Evolutionary conservation across 2,797 vertebrate genomes (phyloP), one percentile per base, ranked within the genome.

Genomic region (Onychomys torridus): DNA sequence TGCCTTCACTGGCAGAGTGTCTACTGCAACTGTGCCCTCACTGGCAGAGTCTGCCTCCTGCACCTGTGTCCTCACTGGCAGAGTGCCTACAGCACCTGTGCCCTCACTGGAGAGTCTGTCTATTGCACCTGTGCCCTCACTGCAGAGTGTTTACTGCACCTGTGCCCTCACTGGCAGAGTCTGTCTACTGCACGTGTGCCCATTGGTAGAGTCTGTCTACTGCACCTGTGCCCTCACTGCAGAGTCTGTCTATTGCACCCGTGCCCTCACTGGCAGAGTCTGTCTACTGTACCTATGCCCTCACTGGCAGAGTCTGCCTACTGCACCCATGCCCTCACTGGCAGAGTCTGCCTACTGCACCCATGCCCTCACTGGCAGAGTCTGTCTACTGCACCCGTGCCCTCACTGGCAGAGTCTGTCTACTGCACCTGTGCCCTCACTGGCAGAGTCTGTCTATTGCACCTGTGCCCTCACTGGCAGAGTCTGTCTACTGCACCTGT

Each of bases 141-240:
- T 55, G 32, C 32, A 8, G 29, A 5, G 7, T 49, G 8, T 4
- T 3, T 59, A 52, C 82, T 29, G 23, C 37, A 19, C 43, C 46
- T 0, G 43, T 9, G n/a, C 2, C 25, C 21, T 89, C 25, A n/a
- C 49, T 27, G 65, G 25, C 29, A 7, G 37, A 52, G 32, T 63
- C 46, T 49, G 27, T 9, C 46, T 37, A 29, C 32, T 81, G 34
- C 5, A 57, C 52, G 34, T 37, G 52, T n/a, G n/a, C 10, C 52
- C 19, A n/a, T 10, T 37, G 52, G 19, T 6, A 12, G 78, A 2
- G 0, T 52, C 46, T 49, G 7, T 0, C 6, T 16, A 0, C 46
- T 79, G 49, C 17, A 79, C 77, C 2, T 4, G 77, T 34, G n/a
- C 5, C 77, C 77, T 55, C 49, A 55, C 49, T n/a, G 49, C 32